Evolutionary conservation across 1,140 invertebrate species (phyloP), one percentile per base, ranked within the genome.

Genomic region (Bilobella aurantiaca): DNA sequence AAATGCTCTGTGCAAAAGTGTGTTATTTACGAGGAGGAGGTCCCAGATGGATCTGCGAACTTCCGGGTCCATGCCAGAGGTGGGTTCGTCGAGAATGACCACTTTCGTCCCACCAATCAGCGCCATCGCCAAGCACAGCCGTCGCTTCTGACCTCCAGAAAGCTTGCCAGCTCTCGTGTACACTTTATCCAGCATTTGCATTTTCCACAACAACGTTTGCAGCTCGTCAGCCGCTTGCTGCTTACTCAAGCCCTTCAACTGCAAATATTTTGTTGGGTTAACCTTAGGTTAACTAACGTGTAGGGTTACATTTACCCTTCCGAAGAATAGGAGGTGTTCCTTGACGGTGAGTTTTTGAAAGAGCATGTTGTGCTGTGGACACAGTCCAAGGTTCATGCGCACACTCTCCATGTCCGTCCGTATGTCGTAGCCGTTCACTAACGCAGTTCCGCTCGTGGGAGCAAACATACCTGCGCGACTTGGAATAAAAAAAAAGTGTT

Each of bases 291-390:
- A 46, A 12, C 31, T 60, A 31, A 64, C 34, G 37, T 12, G 59
- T 47, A 58, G 23, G 53, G 25, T 28, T 62, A 14, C 34, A 61
- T 47, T 61, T 65, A 90, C 81, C 74, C 84, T 78, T 69, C 86
- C 85, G 76, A 90, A 96, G 78, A 96, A 94, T 62, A 86, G 79
- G 8, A 98, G 80, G 78, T 97, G 93, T 77, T 98, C 90, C 23
- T 82, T 79, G 0, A 96, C 92, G 21, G 88, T 96, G 57, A 97
- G 80, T 70, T 90, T 86, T 62, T 91, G 86, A 76, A 96, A 96
- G 0, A 97, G 81, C 63, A 96, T 87, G 77, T 97, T 91, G 76
- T 96, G 90, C 77, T 98, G 96, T 16, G 95, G 94, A 78, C 95
- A 98, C 8, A 93, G 79, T 0, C 93, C 93, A 0, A 94, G 78